These are phyloP conservation scores for Agonum fuliginosum DNA, from an alignment of 2,888 invertebrate genomes.

Conservation along the genomic window DNA sequence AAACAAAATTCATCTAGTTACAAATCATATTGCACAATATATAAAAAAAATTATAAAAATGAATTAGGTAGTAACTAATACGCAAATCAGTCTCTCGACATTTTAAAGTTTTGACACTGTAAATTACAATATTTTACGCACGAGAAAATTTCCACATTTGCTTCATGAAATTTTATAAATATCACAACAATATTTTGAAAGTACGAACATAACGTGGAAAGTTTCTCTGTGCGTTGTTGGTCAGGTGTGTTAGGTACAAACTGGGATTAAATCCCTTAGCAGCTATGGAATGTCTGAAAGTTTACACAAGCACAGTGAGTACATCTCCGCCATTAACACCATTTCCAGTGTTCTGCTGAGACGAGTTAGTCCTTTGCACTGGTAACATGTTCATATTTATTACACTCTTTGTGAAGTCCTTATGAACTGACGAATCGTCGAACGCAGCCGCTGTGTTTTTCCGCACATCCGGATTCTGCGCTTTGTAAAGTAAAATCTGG, in stretches of 20 bases:
- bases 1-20: conserved; percentile 45
- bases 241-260: neutral
- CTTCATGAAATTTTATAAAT: neutral
- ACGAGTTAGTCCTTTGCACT: conserved; percentile 67
- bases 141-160: neutral
- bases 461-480: conserved; percentile 88
- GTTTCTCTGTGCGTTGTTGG: neutral
- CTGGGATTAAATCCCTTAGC: conserved; percentile 33
- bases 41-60: conserved; percentile 32
- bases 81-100: conserved; percentile 42
- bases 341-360: conserved; percentile 69
- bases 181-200: conserved; percentile 13
- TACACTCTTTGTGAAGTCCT: conserved; percentile 86
- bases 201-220: neutral
- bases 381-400: conserved; percentile 75
- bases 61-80: conserved; percentile 31
- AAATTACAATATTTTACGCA: neutral
- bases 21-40: conserved; percentile 47
- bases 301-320: conserved; percentile 76
- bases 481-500: conserved; percentile 85
- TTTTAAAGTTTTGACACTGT: conserved; percentile 20
- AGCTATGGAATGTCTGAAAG: conserved; percentile 48
- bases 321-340: conserved; percentile 69
- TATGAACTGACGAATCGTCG: conserved; percentile 76
- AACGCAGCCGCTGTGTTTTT: conserved; percentile 85